These are phyloP conservation scores for Rhinophrynus dorsalis DNA, from an alignment of 2,797 vertebrate genomes.

Conservation along the genomic window DNA sequence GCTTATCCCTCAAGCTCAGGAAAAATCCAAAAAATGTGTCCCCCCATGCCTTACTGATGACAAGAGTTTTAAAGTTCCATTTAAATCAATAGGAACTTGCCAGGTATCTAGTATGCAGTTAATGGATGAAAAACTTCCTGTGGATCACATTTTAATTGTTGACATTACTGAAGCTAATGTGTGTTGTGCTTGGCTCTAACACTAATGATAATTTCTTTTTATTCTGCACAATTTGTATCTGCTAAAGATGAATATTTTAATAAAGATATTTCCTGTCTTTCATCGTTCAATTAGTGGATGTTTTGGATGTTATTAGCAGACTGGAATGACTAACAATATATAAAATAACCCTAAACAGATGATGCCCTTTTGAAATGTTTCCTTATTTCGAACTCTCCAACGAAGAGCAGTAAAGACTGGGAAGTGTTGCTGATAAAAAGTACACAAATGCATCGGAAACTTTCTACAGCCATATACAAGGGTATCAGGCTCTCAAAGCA, in stretches of 20 bases:
- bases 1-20: too few species aligned
- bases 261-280: slow-evolving; percentile 52
- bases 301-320: slow-evolving; percentile 58
- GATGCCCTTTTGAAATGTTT: slow-evolving; percentile 23
- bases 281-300: slow-evolving; percentile 42
- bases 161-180: slow-evolving; percentile 21
- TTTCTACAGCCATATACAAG: too few species aligned
- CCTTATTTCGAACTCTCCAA: slow-evolving; percentile 26
- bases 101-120: slow-evolving; percentile 7
- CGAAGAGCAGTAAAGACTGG: slow-evolving; percentile 25
- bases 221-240: slow-evolving; percentile 23
- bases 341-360: slow-evolving; percentile 23
- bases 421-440: slow-evolving; percentile 29
- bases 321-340: slow-evolving; percentile 39
- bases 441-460: slow-evolving; percentile 22
- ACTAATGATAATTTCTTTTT: slow-evolving; percentile 26
- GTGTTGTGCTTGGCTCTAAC: slow-evolving; percentile 26
- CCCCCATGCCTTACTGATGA: too few species aligned
- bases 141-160: slow-evolving; percentile 14
- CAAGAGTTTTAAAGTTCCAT: too few species aligned
- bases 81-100: too few species aligned
- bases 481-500: too few species aligned
- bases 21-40: too few species aligned
- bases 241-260: slow-evolving; percentile 38
- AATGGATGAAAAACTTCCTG: slow-evolving; percentile 27